These are phyloP conservation scores for Euplagia quadripunctaria DNA, from an alignment of 2,888 invertebrate species.

Conservation along the genomic window DNA sequence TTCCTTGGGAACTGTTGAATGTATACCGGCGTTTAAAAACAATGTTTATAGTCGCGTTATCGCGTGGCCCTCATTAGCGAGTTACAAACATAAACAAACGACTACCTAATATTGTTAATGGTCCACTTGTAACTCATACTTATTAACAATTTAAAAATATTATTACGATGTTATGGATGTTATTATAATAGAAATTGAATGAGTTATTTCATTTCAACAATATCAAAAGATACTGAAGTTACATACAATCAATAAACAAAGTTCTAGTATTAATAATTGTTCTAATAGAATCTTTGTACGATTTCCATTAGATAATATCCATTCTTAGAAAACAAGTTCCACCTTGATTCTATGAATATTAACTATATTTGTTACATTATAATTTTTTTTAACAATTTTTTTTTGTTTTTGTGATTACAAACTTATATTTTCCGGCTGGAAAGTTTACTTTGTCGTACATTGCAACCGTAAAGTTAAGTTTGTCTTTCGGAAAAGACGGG, in stretches of 20 bases:
- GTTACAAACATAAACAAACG: conserved; percentile 64
- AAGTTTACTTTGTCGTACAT: too few species aligned
- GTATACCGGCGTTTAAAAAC: conserved; percentile 38
- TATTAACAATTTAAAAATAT: conserved; percentile 39
- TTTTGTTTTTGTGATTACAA: too few species aligned
- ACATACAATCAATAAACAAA: not conserved
- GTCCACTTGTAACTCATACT: conserved; percentile 52
- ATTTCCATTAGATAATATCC: not conserved
- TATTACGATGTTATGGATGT: conserved; percentile 23
- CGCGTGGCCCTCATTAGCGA: conserved; percentile 68
- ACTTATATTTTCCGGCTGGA: too few species aligned
- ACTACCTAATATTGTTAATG: conserved; percentile 55
- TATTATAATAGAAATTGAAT: conserved; percentile 9
- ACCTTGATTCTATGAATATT: too few species aligned
- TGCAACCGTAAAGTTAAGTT: too few species aligned
- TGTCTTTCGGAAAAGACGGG: too few species aligned
- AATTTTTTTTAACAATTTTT: too few species aligned
- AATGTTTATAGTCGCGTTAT: conserved; percentile 69
- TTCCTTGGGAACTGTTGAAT: conserved; percentile 47
- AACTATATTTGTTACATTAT: too few species aligned
- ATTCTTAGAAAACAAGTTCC: too few species aligned
- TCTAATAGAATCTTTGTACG: conserved; percentile 6
- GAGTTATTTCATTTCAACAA: conserved; percentile 19
- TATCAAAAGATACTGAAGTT: not conserved
- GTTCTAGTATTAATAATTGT: not conserved